Base-by-base conservation (phyloP, 2,113 vertebrate species). In the Rhadina sibilatrix region DNA sequence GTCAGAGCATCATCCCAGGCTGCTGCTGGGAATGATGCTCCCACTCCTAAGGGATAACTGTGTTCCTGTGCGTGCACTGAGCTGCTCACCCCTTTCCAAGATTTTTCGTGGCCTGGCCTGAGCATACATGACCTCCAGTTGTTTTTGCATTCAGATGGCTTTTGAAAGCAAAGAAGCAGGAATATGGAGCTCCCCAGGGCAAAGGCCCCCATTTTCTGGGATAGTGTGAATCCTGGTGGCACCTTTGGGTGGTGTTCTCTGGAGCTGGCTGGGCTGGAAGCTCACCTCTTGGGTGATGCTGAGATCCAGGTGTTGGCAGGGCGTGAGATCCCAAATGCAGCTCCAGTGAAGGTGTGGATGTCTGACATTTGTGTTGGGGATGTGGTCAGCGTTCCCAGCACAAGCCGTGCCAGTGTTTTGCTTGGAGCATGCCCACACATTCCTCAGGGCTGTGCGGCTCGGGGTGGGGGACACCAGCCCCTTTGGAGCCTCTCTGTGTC, bases 371-470 rank as follows among this genome's bases (percentile, higher is more conserved):
- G 59, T 69, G 15, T 52, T 20, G 13, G 6, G 25, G 9, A 11
- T 4, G 0, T 15, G 38, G 42, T 70, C 70, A 78, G 27, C 8
- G 0, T 71, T 88, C 81, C 61, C 83, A 83, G 33, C 27, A 15
- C 6, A 9, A 40, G 40, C 44, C 47, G 63, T 75, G 28, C 52
- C 21, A 14, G 23, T 10, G 1, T 65, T 93, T 89, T 47, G 11
- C 63, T 83, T 0, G 0, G 49, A 54, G 31, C 54, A 6, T 52
- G 11, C 15, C 42, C 1, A 0, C 23, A 35, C 22, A 8, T 84
- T 68, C 50, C 54, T 78, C 31, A 21, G 44, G 59, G 46, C 53
- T 53, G 42, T 17, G 24, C 53, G 60, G 17, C 19, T 23, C 70
- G 79, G 33, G 25, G 6, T 42, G n/a, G 17, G 44, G 15, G 12